Evolutionary conservation across 1,140 invertebrate genomes (phyloP), one percentile per base, ranked within the genome.

Genomic region (Bombus consobrinus): DNA sequence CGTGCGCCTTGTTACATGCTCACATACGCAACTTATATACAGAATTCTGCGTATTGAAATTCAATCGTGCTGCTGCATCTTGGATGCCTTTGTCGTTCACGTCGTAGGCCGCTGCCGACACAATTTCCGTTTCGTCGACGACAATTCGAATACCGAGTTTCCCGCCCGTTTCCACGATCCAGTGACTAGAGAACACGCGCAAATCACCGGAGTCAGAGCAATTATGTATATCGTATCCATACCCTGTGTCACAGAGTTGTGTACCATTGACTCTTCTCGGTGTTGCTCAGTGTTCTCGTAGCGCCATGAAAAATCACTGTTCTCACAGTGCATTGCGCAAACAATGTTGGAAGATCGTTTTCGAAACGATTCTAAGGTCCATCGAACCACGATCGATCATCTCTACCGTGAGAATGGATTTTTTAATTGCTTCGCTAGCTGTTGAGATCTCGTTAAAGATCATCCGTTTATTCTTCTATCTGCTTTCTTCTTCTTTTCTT

Each of bases 51-150:
- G 84, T 92, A 92, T 93, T 93, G 93, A 93, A 93, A 93, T 93
- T 93, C 91, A 93, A 93, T 93, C 91, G 87, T 71, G 86, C 90
- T 86, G 87, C 85, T 82, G 87, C 87, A 81, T 84, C 87, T 82
- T 37, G 89, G 84, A 89, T 88, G 89, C 89, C 87, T 93, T 92
- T 92, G 90, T 92, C 87, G 85, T 89, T 53, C 87, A 64, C 90
- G 81, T 64, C 88, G 88, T 87, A 85, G 87, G 91, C 79, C 89
- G 87, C 18, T 62, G 85, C 76, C 89, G 88, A 87, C 91, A 88
- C 89, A 88, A 93, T 93, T 93, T 93, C 89, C 91, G 90, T 88
- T 87, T 73, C 81, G 75, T 72, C 62, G 39, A 73, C 85, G 75
- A 34, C 62, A 83, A 86, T 86, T 90, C 88, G 80, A 89, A 88